Conservation (phyloP, 2,797 vertebrate species). For the Spea hammondii region DNA sequence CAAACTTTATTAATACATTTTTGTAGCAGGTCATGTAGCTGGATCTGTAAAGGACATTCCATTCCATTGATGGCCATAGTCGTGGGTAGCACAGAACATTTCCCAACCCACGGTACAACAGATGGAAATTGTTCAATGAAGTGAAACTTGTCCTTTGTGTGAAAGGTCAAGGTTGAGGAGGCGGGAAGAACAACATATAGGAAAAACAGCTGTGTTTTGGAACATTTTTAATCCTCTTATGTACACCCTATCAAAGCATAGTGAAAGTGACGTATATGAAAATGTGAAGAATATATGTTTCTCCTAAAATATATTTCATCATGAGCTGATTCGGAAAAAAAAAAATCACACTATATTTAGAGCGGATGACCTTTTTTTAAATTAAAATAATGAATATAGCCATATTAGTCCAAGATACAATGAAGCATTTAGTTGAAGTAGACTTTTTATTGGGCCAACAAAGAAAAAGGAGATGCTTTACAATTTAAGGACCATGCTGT, state of each 20-base stretch:
- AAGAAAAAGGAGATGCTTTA: too few species aligned
- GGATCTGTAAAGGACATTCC: conserved; percentile 33
- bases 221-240: background rate
- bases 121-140: conserved; percentile 40
- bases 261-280: background rate
- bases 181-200: conserved; percentile 16
- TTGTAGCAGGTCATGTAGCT: background rate
- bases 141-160: conserved; percentile 38
- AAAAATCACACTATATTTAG: too few species aligned
- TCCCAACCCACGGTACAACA: conserved; percentile 34
- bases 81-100: conserved; percentile 42
- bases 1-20: too few species aligned
- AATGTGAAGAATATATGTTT: background rate
- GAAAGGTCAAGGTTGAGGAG: conserved; percentile 24
- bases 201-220: background rate
- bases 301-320: background rate
- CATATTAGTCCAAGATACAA: too few species aligned
- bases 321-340: too few species aligned
- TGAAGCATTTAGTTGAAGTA: too few species aligned
- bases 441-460: too few species aligned
- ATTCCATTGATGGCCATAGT: conserved; percentile 30
- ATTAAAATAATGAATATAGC: too few species aligned
- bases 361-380: too few species aligned
- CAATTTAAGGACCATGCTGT: too few species aligned
- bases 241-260: too few species aligned